Conservation (phyloP, 2,888 invertebrate genomes). For the Acronicta aceris region DNA sequence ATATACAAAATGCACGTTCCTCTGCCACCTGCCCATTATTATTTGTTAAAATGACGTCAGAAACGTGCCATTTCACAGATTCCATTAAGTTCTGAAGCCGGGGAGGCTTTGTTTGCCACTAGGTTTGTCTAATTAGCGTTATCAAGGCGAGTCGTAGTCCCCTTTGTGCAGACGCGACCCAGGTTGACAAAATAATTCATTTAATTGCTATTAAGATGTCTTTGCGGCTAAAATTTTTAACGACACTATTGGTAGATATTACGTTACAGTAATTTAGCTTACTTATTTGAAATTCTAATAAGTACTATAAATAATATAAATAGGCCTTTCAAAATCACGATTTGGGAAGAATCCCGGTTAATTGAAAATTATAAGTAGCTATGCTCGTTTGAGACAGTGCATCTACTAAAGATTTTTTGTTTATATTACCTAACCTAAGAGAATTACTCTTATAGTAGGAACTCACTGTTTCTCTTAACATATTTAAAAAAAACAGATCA, state of each 20-base stretch:
- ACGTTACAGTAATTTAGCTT: conserved; percentile 18
- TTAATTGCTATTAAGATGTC: conserved; percentile 61
- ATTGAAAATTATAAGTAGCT: too few relatives aligned
- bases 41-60: conserved; percentile 52
- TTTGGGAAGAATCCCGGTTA: too few relatives aligned
- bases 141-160: conserved; percentile 61
- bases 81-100: conserved; percentile 58
- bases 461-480: too few relatives aligned
- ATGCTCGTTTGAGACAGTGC: too few relatives aligned
- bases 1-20: conserved; percentile 45
- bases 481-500: conserved; percentile 19
- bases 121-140: conserved; percentile 74
- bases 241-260: conserved; percentile 29
- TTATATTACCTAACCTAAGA: too few relatives aligned
- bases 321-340: conserved; percentile 19
- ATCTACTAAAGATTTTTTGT: too few relatives aligned
- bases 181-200: conserved; percentile 64
- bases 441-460: too few relatives aligned
- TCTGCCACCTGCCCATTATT: conserved; percentile 55
- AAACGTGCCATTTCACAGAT: conserved; percentile 62
- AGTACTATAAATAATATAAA: conserved; percentile 34
- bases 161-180: conserved; percentile 54
- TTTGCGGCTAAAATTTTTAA: conserved; percentile 53
- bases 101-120: conserved; percentile 66
- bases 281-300: conserved; percentile 33